Conservation (phyloP, 2,113 vertebrate species). For the Seriola rivoliana region DNA sequence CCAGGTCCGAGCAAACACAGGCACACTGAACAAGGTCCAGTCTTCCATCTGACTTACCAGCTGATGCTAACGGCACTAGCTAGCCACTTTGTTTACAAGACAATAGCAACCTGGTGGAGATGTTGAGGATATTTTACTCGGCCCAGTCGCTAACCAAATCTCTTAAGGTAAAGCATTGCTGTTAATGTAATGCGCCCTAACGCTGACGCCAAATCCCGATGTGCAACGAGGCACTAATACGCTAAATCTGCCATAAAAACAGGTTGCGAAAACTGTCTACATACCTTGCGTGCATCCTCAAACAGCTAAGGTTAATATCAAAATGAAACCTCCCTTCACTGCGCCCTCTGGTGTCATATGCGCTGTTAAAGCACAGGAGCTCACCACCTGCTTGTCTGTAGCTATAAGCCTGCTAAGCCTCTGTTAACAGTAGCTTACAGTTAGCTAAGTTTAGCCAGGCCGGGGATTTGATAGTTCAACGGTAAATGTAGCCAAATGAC, state of each 20-base stretch:
- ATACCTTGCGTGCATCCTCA: slow-evolving; percentile 74
- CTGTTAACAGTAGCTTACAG: not conserved
- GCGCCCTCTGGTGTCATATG: slow-evolving; percentile 67
- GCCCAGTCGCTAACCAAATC: not conserved
- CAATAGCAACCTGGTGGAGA: slow-evolving; percentile 68
- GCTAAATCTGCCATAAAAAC: not conserved
- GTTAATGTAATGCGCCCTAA: not conserved
- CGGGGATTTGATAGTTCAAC: too few species aligned
- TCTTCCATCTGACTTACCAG: slow-evolving; percentile 27
- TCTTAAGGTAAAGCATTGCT: not conserved
- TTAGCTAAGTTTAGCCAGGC: not conserved
- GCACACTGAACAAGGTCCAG: slow-evolving; percentile 35
- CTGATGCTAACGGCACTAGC: slow-evolving; percentile 67
- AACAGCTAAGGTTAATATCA: slow-evolving; percentile 16
- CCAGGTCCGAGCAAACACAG: slow-evolving; percentile 22
- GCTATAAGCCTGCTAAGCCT: not conserved
- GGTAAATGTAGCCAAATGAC: not conserved
- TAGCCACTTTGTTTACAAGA: slow-evolving; percentile 78
- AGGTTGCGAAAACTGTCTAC: slow-evolving; percentile 13
- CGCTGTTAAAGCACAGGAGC: not conserved
- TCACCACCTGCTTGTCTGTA: not conserved
- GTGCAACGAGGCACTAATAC: not conserved
- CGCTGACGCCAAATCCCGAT: fast-evolving
- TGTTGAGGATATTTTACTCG: not conserved
- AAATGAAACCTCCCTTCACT: slow-evolving; percentile 44